Evolutionary conservation across 2,888 invertebrate genomes (phyloP).

Genomic region (Chaetogeoica ovagalla): DNA sequence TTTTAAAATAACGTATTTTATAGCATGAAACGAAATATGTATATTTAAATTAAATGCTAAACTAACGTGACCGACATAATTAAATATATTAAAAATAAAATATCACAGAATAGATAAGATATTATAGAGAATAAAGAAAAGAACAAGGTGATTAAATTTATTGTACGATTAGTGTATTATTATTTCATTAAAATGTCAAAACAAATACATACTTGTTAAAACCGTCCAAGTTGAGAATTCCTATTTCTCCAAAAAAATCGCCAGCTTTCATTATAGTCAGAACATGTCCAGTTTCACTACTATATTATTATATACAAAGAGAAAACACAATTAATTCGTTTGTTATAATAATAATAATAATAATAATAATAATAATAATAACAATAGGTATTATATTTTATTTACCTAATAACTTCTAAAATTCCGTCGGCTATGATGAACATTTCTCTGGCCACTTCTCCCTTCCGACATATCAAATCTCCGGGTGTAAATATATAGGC

Average conservation of each 20-base stretch:
- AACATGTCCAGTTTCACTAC: constrained; percentile 87
- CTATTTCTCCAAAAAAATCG: constrained; percentile 97
- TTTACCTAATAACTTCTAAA: constrained; percentile 79
- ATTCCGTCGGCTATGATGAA: constrained; percentile 98
- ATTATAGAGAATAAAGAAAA: too few relatives aligned
- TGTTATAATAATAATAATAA: neutral
- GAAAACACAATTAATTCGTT: neutral
- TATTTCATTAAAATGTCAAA: too few relatives aligned
- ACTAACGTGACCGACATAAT: too few relatives aligned
- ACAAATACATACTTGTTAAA: constrained; percentile 76
- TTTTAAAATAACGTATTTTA: neutral
- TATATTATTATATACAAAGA: constrained; percentile 12
- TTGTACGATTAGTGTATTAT: too few relatives aligned
- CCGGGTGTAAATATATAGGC: constrained; percentile 98
- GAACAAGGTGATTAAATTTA: too few relatives aligned
- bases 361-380: too few relatives aligned
- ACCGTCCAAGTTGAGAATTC: constrained; percentile 92
- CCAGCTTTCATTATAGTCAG: constrained; percentile 95
- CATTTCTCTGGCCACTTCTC: constrained; percentile 94
- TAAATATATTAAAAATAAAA: too few relatives aligned
- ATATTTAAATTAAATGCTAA: too few relatives aligned
- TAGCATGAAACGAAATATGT: too few relatives aligned
- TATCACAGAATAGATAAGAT: too few relatives aligned
- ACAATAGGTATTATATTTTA: constrained; percentile 9
- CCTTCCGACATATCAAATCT: constrained; percentile 93